Evolutionary conservation across 2,888 invertebrate genomes (phyloP).

Genomic region (Proisotoma minuta): DNA sequence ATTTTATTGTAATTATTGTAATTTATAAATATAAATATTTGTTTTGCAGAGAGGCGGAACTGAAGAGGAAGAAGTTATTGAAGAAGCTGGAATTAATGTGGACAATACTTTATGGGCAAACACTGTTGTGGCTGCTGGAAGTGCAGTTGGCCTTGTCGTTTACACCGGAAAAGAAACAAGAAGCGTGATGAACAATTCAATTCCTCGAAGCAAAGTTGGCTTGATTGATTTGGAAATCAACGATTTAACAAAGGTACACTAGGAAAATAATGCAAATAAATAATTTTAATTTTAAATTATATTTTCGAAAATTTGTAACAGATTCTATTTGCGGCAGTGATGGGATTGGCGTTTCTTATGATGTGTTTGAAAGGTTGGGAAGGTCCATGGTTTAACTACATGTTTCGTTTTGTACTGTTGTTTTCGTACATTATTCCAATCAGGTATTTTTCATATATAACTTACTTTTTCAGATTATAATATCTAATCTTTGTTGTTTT

Average conservation of each 20-base stretch:
- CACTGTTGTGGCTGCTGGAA: slow-evolving; percentile 94
- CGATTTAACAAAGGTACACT: slow-evolving; percentile 82
- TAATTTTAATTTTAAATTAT: background rate
- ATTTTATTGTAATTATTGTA: background rate
- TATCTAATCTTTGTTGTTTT: slow-evolving; percentile 51
- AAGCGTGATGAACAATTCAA: slow-evolving; percentile 97
- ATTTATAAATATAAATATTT: background rate
- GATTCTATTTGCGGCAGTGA: slow-evolving; percentile 62
- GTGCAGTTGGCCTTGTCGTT: slow-evolving; percentile 89
- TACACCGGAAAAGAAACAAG: slow-evolving; percentile 96
- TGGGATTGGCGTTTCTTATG: slow-evolving; percentile 82
- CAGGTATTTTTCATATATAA: slow-evolving; percentile 18
- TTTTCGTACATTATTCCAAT: slow-evolving; percentile 98
- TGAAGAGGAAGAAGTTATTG: slow-evolving; percentile 50
- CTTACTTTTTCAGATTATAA: background rate
- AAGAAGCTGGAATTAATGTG: slow-evolving; percentile 63
- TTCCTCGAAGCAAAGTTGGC: slow-evolving; percentile 93
- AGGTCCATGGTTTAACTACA: slow-evolving; percentile 93
- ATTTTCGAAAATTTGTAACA: slow-evolving; percentile 7
- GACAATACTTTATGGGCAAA: slow-evolving; percentile 99
- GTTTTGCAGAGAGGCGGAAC: slow-evolving; percentile 74
- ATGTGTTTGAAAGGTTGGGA: slow-evolving; percentile 93
- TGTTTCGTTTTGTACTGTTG: slow-evolving; percentile 91
- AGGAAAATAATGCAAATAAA: background rate
- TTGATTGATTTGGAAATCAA: slow-evolving; percentile 93